phyloP scores from a whole-genome alignment of 2,797 vertebrate genomes.

The Helicolenus hilgendorfi region DNA sequence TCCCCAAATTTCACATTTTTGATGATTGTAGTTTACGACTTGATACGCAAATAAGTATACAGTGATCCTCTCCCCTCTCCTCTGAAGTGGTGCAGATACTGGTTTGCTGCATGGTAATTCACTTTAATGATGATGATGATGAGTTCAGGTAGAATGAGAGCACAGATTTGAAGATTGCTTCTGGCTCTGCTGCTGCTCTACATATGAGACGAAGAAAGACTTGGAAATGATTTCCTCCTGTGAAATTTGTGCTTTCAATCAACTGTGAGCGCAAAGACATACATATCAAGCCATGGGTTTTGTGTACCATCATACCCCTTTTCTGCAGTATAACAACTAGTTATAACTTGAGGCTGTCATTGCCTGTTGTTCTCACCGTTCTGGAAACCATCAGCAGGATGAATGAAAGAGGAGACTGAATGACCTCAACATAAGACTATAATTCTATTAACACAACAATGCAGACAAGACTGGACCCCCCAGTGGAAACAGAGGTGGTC shows the following conservation, averaged over 20 bases:
- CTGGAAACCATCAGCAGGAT: background rate
- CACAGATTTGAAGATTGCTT: background rate
- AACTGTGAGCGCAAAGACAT: background rate
- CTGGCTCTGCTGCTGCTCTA: background rate
- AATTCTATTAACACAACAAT: background rate
- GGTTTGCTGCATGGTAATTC: constrained; percentile 17
- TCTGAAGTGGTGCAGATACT: background rate
- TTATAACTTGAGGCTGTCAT: background rate
- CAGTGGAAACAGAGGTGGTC: background rate
- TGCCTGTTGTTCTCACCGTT: background rate
- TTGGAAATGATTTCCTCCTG: too few species aligned
- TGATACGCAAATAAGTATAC: background rate
- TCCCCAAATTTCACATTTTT: background rate
- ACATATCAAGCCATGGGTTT: background rate
- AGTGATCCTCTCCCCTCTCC: background rate
- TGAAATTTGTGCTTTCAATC: background rate
- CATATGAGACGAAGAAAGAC: background rate
- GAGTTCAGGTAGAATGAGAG: constrained; percentile 22
- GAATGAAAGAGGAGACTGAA: background rate
- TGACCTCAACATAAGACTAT: background rate
- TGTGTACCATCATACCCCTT: background rate
- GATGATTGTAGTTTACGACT: background rate
- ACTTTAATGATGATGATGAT: constrained; percentile 22
- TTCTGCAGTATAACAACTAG: background rate
- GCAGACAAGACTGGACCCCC: background rate